Evolutionary conservation across 2,888 invertebrate genomes (phyloP), one percentile per base, ranked within the genome.

Genomic region (Cremastobaeus sp.): DNA sequence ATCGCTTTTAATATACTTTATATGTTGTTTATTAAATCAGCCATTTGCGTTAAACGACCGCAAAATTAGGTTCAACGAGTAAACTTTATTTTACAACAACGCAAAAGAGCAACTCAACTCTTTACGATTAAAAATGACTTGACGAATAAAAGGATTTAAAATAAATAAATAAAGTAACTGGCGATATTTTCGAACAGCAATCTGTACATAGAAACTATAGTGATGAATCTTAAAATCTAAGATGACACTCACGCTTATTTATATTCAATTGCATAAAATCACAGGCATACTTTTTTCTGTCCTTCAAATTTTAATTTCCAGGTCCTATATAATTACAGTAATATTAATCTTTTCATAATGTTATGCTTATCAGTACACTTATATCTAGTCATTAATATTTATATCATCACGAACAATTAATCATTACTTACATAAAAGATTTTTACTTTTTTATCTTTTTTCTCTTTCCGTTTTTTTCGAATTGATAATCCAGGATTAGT

Each of bases 381-480:
- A 74, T 30, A 54, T 35, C 45, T 70, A 71, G 65, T 43, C 57
- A 65, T 71, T 71, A 71, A 71, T 71, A 64, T 64, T 71, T 65
- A 71, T 74, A 74, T 69, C 59, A 69, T 74, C 74, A 69, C 69
- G 69, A 74, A 74, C 65, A 74, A 17, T 74, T 69, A 57, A 74
- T 74, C 45, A 59, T 52, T 59, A 72, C 45, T 60, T 64, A 73
- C 62, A 73, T 55, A 73, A 47, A 48, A 52, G 64, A 35, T 55
- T 52, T 60, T 71, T 41, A 14, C 30, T 28, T 64, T 65, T 70
- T 14, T 43, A 37, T 57, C 15, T 64, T 73, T 68, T 47, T 45
- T 69, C 28, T 55, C 21, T 65, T 35, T 65, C 54, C 11, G 11
- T 11, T 12, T 74, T 70, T 59, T 41, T 37, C 9, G 3, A 17